Evolutionary conservation across 1,140 invertebrate genomes (phyloP).

Genomic region (Caenorhabditis brenneri): DNA sequence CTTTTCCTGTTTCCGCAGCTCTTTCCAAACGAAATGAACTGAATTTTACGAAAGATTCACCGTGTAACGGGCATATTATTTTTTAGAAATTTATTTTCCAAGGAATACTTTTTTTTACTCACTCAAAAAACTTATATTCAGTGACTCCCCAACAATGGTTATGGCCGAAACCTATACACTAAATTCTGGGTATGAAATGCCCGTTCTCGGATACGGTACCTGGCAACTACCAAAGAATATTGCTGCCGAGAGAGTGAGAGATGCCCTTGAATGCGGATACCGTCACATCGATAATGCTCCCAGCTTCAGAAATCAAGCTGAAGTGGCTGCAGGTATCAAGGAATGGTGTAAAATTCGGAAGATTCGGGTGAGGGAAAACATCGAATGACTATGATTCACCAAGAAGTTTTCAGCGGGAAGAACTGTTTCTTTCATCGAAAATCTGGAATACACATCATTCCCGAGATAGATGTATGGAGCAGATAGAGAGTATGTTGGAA

Average conservation of each 20-base stretch:
- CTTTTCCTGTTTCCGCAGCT: too few species aligned
- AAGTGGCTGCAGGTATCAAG: constrained; percentile 81
- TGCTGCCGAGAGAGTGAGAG: constrained; percentile 78
- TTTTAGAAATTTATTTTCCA: too few species aligned
- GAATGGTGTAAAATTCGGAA: constrained; percentile 3
- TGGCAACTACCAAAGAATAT: constrained; percentile 76
- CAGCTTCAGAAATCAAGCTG: constrained; percentile 83
- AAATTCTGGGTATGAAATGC: constrained; percentile 77
- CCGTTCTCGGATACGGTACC: constrained; percentile 80
- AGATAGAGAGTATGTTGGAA: constrained; percentile 49
- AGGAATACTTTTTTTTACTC: too few species aligned
- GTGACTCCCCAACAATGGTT: neutral
- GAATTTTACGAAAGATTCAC: too few species aligned
- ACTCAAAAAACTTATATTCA: neutral
- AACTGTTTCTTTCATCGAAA: constrained; percentile 80
- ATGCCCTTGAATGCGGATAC: constrained; percentile 84
- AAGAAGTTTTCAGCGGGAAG: constrained; percentile 78
- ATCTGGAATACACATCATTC: constrained; percentile 74
- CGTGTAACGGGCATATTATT: too few species aligned
- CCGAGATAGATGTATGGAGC: constrained; percentile 70
- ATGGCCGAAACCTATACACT: constrained; percentile 71
- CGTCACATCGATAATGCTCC: constrained; percentile 86
- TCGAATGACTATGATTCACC: neutral
- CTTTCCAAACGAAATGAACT: too few species aligned
- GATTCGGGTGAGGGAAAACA: neutral